Conservation (phyloP, 2,113 vertebrate genomes). For the Platanista minor region DNA sequence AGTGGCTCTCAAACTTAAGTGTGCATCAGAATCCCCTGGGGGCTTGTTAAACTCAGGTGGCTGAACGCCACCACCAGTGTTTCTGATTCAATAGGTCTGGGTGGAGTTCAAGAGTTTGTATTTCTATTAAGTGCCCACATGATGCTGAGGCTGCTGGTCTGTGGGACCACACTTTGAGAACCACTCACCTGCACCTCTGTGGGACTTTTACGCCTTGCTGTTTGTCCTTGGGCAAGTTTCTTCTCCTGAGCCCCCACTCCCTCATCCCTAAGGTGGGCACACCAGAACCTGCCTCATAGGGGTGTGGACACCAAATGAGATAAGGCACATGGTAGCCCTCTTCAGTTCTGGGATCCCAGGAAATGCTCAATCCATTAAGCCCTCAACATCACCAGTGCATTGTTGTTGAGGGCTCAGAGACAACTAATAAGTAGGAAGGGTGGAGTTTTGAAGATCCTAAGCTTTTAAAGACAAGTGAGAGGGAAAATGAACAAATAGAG, state of each 20-base stretch:
- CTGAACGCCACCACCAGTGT: not conserved
- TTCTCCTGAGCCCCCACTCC: not conserved
- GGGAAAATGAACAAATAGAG: not conserved
- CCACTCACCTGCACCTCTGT: not conserved
- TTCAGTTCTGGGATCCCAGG: not conserved
- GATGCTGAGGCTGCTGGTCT: not conserved
- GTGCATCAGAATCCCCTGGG: not conserved
- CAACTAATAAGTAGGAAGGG: not conserved
- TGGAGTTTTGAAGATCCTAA: not conserved
- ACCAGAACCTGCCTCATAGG: not conserved
- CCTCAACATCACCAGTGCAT: rapidly evolving
- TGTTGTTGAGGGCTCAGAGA: not conserved
- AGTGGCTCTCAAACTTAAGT: not conserved
- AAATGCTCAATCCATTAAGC: not conserved
- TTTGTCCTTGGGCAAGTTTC: not conserved
- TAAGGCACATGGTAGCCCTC: not conserved
- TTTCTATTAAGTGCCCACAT: not conserved
- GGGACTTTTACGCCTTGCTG: not conserved
- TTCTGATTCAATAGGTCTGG: not conserved
- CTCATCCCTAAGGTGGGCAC: not conserved
- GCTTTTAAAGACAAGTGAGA: not conserved
- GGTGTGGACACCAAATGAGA: not conserved
- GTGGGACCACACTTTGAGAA: not conserved
- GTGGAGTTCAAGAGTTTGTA: not conserved
- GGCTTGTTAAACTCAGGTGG: not conserved